Conservation (phyloP, 2,113 vertebrate species). For the Ifrita kowaldi region DNA sequence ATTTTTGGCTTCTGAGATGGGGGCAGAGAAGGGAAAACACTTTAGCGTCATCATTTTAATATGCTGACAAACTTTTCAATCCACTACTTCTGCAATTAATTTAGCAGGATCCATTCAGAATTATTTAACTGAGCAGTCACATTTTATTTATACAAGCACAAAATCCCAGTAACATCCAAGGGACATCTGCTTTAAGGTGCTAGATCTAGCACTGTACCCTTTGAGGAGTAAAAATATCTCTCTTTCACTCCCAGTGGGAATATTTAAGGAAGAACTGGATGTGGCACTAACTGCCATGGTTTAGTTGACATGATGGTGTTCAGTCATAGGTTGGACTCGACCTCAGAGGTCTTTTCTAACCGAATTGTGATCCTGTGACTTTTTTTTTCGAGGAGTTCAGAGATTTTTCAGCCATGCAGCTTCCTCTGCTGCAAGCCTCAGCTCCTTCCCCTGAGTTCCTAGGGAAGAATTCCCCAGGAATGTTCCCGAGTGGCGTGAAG, state of each 20-base stretch:
- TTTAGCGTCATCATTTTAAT: not conserved
- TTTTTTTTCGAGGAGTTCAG: not conserved
- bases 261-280: not conserved
- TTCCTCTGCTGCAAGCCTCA: not conserved
- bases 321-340: not conserved
- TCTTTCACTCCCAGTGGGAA: not conserved
- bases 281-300: not conserved
- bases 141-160: not conserved
- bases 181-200: not conserved
- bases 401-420: not conserved
- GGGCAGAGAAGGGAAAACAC: not conserved
- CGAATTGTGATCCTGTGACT: not conserved
- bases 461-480: not conserved
- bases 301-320: not conserved
- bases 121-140: not conserved
- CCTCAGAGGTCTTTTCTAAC: not conserved
- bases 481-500: rapidly evolving
- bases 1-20: slow-evolving; percentile 55
- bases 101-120: not conserved
- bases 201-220: not conserved
- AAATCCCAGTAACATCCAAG: not conserved
- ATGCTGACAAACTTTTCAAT: not conserved
- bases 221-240: not conserved
- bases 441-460: rapidly evolving
- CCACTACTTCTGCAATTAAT: not conserved